These are phyloP conservation scores for Cynodonichthys magdalenae DNA, from an alignment of 2,797 vertebrate genomes.

Conservation along the genomic window DNA sequence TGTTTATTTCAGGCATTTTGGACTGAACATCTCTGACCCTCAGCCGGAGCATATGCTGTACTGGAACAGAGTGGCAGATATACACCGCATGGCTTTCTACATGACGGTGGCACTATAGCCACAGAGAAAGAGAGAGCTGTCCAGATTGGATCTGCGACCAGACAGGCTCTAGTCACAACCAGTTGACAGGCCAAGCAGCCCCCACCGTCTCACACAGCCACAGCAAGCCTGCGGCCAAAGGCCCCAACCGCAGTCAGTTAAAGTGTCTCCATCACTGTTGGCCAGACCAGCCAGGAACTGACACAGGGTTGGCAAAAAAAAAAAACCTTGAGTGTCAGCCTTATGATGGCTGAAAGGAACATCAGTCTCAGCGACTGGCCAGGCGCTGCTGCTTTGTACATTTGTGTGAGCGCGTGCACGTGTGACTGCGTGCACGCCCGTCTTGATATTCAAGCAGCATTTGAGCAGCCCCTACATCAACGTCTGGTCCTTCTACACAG, in stretches of 20 bases:
- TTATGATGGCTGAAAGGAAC: slow-evolving; percentile 79
- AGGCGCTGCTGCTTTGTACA: slow-evolving; percentile 43
- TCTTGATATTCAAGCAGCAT: slow-evolving; percentile 79
- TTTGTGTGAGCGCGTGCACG: slow-evolving; percentile 5
- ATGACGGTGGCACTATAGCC: slow-evolving; percentile 65
- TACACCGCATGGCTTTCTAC: slow-evolving; percentile 65
- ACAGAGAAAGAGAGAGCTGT: slow-evolving; percentile 72
- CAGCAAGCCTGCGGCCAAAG: slow-evolving; percentile 71
- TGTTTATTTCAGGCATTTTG: slow-evolving; percentile 74
- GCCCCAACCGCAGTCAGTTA: slow-evolving; percentile 67
- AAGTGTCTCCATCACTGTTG: slow-evolving; percentile 69
- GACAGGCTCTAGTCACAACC: slow-evolving; percentile 74
- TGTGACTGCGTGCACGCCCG: slow-evolving; percentile 14
- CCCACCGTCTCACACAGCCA: slow-evolving; percentile 53
- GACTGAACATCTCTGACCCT: slow-evolving; percentile 80
- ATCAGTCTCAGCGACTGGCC: slow-evolving; percentile 79
- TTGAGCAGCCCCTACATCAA: slow-evolving; percentile 82
- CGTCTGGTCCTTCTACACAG: slow-evolving; percentile 81
- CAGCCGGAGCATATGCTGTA: slow-evolving; percentile 81
- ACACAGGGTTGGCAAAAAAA: slow-evolving; percentile 69
- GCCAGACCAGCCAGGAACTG: slow-evolving; percentile 74
- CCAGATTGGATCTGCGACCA: slow-evolving; percentile 76
- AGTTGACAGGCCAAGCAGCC: slow-evolving; percentile 75
- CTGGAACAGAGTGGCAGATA: slow-evolving; percentile 62
- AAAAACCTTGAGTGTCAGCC: slow-evolving; percentile 73